These are phyloP conservation scores for Macrochelys suwanniensis DNA, from an alignment of 2,797 vertebrate genomes.

Conservation along the genomic window DNA sequence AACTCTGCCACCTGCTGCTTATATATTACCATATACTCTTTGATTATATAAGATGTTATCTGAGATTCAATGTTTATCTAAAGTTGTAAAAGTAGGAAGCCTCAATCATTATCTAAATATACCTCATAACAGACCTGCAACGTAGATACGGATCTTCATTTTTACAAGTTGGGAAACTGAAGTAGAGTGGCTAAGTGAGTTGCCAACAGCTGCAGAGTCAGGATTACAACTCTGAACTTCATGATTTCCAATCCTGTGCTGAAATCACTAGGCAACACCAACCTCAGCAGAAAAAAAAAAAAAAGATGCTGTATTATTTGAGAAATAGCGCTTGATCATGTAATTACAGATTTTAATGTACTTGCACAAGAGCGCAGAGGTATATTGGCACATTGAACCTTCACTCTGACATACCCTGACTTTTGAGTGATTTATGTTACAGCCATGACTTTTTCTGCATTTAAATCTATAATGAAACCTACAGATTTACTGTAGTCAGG, in stretches of 20 bases:
- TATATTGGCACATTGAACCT: constrained; percentile 10
- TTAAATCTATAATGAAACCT: not conserved
- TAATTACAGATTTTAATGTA: not conserved
- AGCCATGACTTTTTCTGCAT: not conserved
- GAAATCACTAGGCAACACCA: not conserved
- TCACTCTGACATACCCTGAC: not conserved
- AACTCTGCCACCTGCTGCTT: not conserved
- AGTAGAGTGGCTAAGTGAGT: not conserved
- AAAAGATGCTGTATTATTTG: not conserved
- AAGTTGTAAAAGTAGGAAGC: not conserved
- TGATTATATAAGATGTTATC: not conserved
- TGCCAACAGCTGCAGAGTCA: not conserved
- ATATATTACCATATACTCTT: not conserved
- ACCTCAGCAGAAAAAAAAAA: not conserved
- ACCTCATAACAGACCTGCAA: not conserved
- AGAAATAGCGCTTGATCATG: not conserved
- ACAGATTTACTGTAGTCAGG: not conserved
- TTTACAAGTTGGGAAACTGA: not conserved
- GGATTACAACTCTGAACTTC: not conserved
- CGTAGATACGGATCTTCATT: not conserved
- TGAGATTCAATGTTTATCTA: rapidly evolving
- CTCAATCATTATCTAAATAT: not conserved
- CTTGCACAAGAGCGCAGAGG: constrained; percentile 64
- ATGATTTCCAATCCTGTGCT: not conserved
- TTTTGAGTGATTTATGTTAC: not conserved